Base-by-base conservation (phyloP, 2,888 invertebrate species). In the Rotaria socialis region DNA sequence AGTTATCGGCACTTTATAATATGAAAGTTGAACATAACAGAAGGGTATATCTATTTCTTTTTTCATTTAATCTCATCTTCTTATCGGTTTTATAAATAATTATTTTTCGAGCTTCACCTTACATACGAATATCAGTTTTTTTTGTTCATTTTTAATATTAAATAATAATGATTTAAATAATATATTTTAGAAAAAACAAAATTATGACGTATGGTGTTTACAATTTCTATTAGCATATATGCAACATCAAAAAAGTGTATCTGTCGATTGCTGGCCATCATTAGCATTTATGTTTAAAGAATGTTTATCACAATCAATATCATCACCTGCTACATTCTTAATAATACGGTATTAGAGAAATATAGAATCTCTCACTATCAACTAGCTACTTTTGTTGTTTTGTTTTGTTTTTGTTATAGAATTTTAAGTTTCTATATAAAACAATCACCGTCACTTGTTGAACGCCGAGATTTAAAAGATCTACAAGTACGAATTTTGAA, bases 391-490 rank as follows among this genome's bases (percentile, higher is more conserved):
- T 50, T 1, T 50, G 14, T 43, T n/a, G 85, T 67, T 35, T 84
- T n/a, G 85, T 67, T 35, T 84, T 87, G 43, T 58, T 74, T 75
- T 67, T 43, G 58, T 58, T 75, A 85, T 52, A 80, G 41, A 41
- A 35, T 60, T 84, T 47, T 80, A 80, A 80, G 80, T 80, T 80
- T 80, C 14, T 80, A 80, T n/a, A 47, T 80, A 19, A 80, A 80
- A 80, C 80, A 47, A 80, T 80, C 47, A n/a, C 47, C 80, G 24
- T 47, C 80, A 24, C 22, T 80, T 10, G 43, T 47, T 90, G 95
- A 95, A 89, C 94, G 94, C 89, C 95, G 95, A 90, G 95, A 95
- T 89, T 94, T 94, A 88, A 94, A 94, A 88, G 95, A 95, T 89
- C 91, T 95, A 84, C 95, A 95, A 91, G 95, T 91, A 87, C 84